Percentiles rank a stretch among this genome's conserved stretches.
Evolutionary conservation across 2,888 invertebrate species (phyloP).

Genomic region (Parnassius orleans): DNA sequence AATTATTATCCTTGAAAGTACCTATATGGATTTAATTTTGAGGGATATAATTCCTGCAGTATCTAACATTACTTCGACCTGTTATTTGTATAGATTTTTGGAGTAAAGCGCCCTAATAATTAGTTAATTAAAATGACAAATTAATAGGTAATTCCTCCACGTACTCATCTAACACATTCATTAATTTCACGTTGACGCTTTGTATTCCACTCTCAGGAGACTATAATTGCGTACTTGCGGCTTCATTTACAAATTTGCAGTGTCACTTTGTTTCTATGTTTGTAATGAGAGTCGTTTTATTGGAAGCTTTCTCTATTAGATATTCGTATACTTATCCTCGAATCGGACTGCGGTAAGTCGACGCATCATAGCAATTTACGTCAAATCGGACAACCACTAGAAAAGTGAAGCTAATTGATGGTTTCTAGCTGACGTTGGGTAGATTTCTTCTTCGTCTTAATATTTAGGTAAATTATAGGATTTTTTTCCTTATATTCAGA

Average conservation of each 20-base stretch:
- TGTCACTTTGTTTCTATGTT: slow-evolving; percentile 63
- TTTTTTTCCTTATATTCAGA: not conserved
- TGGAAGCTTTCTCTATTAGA: slow-evolving; percentile 66
- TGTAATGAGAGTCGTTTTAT: slow-evolving; percentile 63
- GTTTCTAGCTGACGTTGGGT: slow-evolving; percentile 19
- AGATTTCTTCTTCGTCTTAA: slow-evolving; percentile 15
- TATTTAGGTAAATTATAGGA: slow-evolving; percentile 3
- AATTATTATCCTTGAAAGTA: too few species aligned
- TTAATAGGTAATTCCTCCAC: slow-evolving; percentile 61
- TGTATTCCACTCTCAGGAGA: slow-evolving; percentile 57
- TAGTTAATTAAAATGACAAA: slow-evolving; percentile 61
- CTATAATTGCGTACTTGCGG: slow-evolving; percentile 64
- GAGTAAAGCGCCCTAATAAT: slow-evolving; percentile 29
- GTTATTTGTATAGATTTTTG: slow-evolving; percentile 9
- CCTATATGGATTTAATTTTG: too few species aligned
- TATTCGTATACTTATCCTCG: slow-evolving; percentile 37
- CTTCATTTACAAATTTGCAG: slow-evolving; percentile 58
- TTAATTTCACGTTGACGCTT: slow-evolving; percentile 39
- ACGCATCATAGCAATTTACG: slow-evolving; percentile 33
- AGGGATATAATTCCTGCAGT: too few species aligned
- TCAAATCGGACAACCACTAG: slow-evolving; percentile 32
- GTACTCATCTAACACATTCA: slow-evolving; percentile 17
- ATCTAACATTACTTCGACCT: not conserved
- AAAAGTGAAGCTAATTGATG: slow-evolving; percentile 30
- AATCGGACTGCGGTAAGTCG: slow-evolving; percentile 6